Base-by-base conservation (phyloP, 2,797 vertebrate species). In the Galaxias olidus region DNA sequence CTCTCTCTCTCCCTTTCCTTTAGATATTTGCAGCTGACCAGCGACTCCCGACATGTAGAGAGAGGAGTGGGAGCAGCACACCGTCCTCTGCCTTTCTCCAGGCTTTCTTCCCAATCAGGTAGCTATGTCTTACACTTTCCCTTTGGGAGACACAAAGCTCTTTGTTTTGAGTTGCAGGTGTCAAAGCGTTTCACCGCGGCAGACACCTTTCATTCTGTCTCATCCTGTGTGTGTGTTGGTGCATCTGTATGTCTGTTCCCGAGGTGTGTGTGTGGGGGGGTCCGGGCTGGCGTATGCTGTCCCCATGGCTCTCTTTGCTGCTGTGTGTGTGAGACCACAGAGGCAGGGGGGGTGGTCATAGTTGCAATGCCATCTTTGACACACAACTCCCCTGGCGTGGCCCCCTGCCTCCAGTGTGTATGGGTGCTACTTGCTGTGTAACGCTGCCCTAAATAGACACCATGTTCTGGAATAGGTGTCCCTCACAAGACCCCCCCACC, bases 271-370 rank as follows among this genome's bases (percentile, higher is more conserved):
- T 11, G 8, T 61, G 52, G 66, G 66, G 51, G 71, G 76, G 71
- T 70, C 72, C 73, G n/a, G 14, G n/a, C 40, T 42, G 42, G 30
- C 4, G 55, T 30, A 20, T 57, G 58, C 9, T 18, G 40, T 63
- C 43, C 10, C 48, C 45, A 15, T 64, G 5, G 30, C 48, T 62
- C n/a, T n/a, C 10, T 43, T 1, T 14, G 45, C 30, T 30, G 40
- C 49, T 57, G 19, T 47, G 63, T 53, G 54, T 57, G 47, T 62
- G 72, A 76, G 64, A 76, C 48, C 72, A 77, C 80, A 82, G 75
- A 77, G 79, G 78, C 78, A 79, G 70, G 73, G 80, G 78, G 75
- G 68, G 71, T 67, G 52, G 46, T 65, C 67, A 79, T 84, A 66
- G 64, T 72, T 86, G 54, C 65, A 69, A 67, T 78, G 67, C 66